Evolutionary conservation across 1,140 invertebrate species (phyloP), one percentile per base, ranked within the genome.

Genomic region (Lordiphosa mommai): DNA sequence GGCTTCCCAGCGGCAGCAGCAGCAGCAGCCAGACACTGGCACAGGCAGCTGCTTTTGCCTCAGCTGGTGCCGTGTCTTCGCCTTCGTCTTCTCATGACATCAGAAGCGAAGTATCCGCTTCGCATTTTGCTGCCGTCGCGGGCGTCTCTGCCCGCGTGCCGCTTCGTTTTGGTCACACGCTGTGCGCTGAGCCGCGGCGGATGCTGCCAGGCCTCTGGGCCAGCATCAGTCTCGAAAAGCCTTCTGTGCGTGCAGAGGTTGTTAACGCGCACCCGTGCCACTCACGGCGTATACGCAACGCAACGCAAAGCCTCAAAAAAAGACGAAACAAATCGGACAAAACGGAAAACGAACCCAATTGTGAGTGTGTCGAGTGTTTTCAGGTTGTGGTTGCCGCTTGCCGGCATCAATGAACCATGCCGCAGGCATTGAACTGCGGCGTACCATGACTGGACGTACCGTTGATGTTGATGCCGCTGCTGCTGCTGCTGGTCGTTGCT

Each of bases 221-320:
- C 68, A 72, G 64, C 77, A 65, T 84, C 79, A 84, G 77, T 84
- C 77, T 77, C 64, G 68, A 84, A 77, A 65, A 65, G 59, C 72
- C 77, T 84, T 74, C 79, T 84, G 77, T 84, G 79, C 77, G 77
- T 77, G 68, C 77, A 84, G 77, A 82, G 77, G 77, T 72, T 72
- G 73, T 72, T 64, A 77, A 63, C 77, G 77, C 77, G 77, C 70
- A 59, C 60, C 63, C 59, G 69, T 65, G 65, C 57, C 60, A 56
- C 47, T 63, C 68, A 66, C 68, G 72, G 72, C 77, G 77, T 84
- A 69, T 84, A 84, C 72, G 72, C 53, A 84, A 69, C 66, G 58
- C n/a, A n/a, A n/a, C n/a, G 40, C 7, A 32, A 14, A 50, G 34
- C 44, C 46, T 38, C 46, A 14, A n/a, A 51, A 82, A 79, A 80